Evolutionary conservation across 2,797 vertebrate species (phyloP), one percentile per base, ranked within the genome.

Genomic region (Siniperca scherzeri): DNA sequence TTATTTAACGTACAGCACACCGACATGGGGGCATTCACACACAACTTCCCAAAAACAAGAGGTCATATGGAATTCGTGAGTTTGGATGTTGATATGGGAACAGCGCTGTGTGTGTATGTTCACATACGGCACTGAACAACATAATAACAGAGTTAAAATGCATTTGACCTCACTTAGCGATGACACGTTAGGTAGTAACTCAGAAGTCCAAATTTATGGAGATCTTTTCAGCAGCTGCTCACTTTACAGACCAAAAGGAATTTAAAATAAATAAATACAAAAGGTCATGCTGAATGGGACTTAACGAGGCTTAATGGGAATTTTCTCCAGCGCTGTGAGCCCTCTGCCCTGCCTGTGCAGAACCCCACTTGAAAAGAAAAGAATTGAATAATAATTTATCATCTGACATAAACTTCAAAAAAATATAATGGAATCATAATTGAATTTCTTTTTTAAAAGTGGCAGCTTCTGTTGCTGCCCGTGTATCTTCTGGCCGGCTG

Each of bases 281-380:
- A 48, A 70, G 82, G 82, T 85, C 82, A 82, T 0, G 46, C 36
- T 21, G 59, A 68, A 59, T 6, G 67, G 44, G 56, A 55, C 60
- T 60, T 59, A 67, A 82, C 78, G 81, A 87, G 69, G 66, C 70
- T 44, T 57, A 70, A 76, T 84, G 75, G 82, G 50, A 77, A 55
- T 72, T 70, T 42, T 66, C 50, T 42, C 60, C 57, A 5, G 21
- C 7, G 46, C 56, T 13, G 3, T 38, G 44, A 50, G 36, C 22
- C 17, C 16, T 4, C 12, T 5, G 22, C 22, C 38, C 48, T 12
- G 71, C 50, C 46, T 60, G 52, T 65, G 30, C 44, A 55, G 27
- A 80, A 50, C 27, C 27, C 16, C 40, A 1, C 13, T 30, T 21
- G 22, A 56, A 78, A 46, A 67, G 61, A 73, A 50, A 70, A 76